Evolutionary conservation across 2,113 vertebrate genomes (phyloP), one percentile per base, ranked within the genome.

Genomic region (Anser cygnoides): DNA sequence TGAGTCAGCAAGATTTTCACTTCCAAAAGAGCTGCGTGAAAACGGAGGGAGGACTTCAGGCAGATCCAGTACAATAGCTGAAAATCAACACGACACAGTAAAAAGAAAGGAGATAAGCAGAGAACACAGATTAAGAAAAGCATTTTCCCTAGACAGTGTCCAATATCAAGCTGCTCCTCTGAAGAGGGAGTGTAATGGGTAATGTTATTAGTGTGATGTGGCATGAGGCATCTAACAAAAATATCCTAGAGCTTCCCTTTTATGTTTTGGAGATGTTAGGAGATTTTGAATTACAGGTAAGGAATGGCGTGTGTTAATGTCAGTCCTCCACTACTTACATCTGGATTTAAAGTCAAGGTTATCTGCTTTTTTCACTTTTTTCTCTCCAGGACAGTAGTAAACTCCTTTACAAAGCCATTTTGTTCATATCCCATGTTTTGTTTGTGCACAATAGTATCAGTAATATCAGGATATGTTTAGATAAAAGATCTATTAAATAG

Each of bases 21-120:
- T 87, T 96, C 70, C 80, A 93, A 87, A 82, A 90, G 76, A 78
- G 35, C 92, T 84, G n/a, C 67, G 76, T 92, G 81, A 96, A 89
- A 93, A 93, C 71, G 15, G 89, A 94, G 77, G 63, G 87, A 93
- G 49, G 17, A 75, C 80, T 92, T 79, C 61, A 61, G 80, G 39
- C 90, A 78, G 73, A 94, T 62, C 35, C 92, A 82, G 74, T 82
- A 89, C 66, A 95, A 95, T 55, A 80, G 73, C 63, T 78, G 71
- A 79, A 96, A 97, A 95, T 66, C 67, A 94, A 73, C 37, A 73
- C 0, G 19, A 29, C 26, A 72, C 72, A 95, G 41, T 78, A 87
- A 91, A 90, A 91, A 72, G 54, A 82, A 82, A 15, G 67, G 75
- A 81, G 74, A 87, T 39, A 82, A 94, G 65, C 67, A 90, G 80